phyloP scores from a whole-genome alignment of 2,113 vertebrate genomes.

The Sialia sialis region DNA sequence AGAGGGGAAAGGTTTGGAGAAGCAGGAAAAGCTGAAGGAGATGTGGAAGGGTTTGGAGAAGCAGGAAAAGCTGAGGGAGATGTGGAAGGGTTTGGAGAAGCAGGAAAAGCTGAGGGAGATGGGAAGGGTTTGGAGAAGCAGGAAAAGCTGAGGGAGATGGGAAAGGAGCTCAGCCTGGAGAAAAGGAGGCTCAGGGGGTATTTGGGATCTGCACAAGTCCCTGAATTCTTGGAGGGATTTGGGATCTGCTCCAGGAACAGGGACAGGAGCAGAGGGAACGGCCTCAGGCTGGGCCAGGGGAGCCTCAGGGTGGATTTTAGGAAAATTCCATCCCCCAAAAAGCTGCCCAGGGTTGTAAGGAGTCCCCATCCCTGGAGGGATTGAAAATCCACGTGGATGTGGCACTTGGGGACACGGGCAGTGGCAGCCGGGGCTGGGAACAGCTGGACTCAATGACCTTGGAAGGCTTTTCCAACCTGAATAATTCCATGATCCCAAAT shows the following conservation, averaged over 20 bases:
- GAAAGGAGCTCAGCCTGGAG: background rate
- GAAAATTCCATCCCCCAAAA: background rate
- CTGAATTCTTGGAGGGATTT: too few relatives aligned
- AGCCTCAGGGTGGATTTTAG: rapidly evolving
- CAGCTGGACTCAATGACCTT: rapidly evolving
- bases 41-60: background rate
- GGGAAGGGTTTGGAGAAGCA: background rate
- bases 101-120: background rate
- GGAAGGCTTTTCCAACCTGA: background rate
- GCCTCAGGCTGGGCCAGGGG: background rate
- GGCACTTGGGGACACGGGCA: background rate
- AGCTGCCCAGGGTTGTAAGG: rapidly evolving
- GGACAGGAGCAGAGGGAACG: background rate
- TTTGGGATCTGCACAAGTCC: background rate
- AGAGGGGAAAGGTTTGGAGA: too few relatives aligned
- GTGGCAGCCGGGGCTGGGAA: background rate
- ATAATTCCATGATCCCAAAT: background rate
- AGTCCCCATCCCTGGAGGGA: background rate
- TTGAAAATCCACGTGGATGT: background rate
- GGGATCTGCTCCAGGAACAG: background rate
- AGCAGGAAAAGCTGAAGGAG: background rate
- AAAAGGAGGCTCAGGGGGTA: background rate
- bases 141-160: background rate
- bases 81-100: background rate
- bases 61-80: background rate